Conservation (phyloP, 2,797 vertebrate species). For the Cephalopachus bancanus region DNA sequence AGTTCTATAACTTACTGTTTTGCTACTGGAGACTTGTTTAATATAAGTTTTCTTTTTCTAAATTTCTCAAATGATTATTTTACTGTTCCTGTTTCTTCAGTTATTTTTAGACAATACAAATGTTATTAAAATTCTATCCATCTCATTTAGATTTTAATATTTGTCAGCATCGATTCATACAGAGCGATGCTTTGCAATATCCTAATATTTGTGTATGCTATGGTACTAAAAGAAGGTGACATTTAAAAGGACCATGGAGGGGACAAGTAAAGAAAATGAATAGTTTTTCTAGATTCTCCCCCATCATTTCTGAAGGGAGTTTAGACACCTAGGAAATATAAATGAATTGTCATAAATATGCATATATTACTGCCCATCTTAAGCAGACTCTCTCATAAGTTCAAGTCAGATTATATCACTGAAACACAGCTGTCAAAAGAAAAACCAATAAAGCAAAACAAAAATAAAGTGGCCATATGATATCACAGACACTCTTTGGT, state of each 20-base stretch:
- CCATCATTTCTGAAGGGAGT: neutral
- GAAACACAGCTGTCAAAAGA: neutral
- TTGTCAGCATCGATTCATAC: neutral
- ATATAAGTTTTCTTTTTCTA: neutral
- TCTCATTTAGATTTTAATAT: slow-evolving; percentile 5
- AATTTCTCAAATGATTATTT: neutral
- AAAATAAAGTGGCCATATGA: too few relatives aligned
- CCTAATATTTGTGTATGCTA: neutral
- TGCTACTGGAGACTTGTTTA: neutral
- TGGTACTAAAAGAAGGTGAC: neutral
- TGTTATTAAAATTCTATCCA: neutral
- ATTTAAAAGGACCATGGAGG: neutral
- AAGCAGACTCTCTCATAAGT: neutral
- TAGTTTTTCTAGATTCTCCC: neutral
- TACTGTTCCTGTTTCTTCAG: neutral
- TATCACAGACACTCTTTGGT: neutral
- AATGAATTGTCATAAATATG: neutral
- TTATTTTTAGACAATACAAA: neutral
- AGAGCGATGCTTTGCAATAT: neutral
- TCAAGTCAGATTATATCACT: neutral
- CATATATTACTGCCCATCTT: neutral
- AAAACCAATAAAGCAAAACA: neutral
- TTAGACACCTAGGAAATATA: neutral
- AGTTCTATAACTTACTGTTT: neutral
- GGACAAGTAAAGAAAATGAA: neutral